Evolutionary conservation across 1,140 invertebrate genomes (phyloP).

Genomic region (Drosophila bocqueti): DNA sequence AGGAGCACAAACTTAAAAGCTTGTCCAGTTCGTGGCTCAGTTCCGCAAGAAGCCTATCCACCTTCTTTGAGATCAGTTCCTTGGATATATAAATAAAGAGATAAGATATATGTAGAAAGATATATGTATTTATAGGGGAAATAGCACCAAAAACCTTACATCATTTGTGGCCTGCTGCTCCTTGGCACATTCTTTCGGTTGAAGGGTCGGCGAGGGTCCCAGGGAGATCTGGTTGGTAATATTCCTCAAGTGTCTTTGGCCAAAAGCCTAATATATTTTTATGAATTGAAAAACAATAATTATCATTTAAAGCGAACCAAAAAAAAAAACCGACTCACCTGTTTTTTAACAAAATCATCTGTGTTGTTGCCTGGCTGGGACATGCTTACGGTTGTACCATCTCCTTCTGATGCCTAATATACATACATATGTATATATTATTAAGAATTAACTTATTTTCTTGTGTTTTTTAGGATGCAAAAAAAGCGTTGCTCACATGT

Average conservation of each 20-base stretch:
- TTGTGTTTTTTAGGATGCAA: rapidly evolving
- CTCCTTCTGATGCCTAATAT: neutral
- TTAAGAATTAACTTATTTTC: neutral
- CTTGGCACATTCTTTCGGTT: neutral
- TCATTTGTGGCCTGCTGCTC: neutral
- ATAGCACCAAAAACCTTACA: neutral
- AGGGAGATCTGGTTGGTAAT: neutral
- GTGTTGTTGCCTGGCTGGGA: neutral
- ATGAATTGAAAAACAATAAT: neutral
- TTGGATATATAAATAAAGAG: neutral
- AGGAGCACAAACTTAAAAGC: neutral
- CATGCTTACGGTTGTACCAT: neutral
- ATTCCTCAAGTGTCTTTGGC: neutral
- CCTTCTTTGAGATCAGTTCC: neutral
- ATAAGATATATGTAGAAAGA: neutral
- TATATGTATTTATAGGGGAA: neutral
- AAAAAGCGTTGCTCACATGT: neutral
- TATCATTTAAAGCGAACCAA: neutral
- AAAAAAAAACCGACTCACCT: neutral
- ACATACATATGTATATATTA: neutral
- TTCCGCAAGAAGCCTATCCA: neutral
- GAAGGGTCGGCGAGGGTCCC: too few relatives aligned
- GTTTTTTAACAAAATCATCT: neutral
- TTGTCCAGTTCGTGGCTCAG: neutral
- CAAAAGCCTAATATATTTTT: neutral